phyloP scores from a whole-genome alignment of 2,113 vertebrate species.

The Madoqua kirkii region DNA sequence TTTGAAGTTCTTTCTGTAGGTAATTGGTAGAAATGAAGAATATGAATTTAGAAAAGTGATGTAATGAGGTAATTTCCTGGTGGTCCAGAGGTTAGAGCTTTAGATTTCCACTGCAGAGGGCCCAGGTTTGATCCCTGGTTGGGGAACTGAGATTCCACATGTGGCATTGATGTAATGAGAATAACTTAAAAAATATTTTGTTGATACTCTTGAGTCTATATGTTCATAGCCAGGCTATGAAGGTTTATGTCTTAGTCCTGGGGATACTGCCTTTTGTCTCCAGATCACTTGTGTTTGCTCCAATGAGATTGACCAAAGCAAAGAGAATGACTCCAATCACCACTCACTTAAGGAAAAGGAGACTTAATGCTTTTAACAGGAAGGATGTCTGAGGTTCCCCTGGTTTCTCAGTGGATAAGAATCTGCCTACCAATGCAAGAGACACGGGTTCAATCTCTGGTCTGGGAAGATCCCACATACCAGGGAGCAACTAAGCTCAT shows the following conservation, averaged over 20 bases:
- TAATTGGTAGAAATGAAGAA: background rate
- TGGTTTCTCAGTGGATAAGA: background rate
- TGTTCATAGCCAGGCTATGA: background rate
- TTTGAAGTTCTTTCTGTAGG: background rate
- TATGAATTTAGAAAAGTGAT: background rate
- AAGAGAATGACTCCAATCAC: background rate
- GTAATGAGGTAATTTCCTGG: background rate
- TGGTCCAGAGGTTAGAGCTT: background rate
- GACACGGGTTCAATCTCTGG: background rate
- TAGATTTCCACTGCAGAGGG: background rate
- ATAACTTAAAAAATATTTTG: background rate
- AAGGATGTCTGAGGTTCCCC: background rate
- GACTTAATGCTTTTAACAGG: background rate
- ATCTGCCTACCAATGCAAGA: background rate
- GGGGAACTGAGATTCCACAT: background rate
- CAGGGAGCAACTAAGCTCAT: background rate
- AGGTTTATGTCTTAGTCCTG: background rate
- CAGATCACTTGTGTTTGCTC: background rate
- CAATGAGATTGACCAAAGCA: background rate
- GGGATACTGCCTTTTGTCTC: background rate
- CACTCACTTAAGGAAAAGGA: background rate
- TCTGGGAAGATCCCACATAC: background rate
- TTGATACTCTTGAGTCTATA: background rate
- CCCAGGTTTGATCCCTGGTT: background rate
- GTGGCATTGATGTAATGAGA: background rate